A percentile compares a stretch with the other conserved stretches of the same genome.
Evolutionary conservation across 2,888 invertebrate species (phyloP).

Genomic region (Caenorhabditis sulstoni): DNA sequence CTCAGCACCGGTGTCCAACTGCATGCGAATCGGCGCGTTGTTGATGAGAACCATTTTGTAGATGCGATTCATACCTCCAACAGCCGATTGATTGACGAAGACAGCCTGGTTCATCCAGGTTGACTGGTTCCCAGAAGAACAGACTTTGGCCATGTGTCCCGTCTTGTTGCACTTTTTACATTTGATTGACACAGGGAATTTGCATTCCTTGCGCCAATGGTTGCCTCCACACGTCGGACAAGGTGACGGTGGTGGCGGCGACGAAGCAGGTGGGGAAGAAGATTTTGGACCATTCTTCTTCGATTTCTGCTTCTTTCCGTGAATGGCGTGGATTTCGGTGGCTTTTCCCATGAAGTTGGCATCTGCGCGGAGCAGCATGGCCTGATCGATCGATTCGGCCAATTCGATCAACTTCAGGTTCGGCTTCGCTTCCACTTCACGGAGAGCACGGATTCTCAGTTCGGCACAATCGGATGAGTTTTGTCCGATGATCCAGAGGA

Average conservation of each 20-base stretch:
- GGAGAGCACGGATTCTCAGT: too few species aligned
- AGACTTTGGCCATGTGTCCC: conserved; percentile 14
- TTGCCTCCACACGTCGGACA: conserved; percentile 5
- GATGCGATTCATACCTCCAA: not conserved
- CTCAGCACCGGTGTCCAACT: not conserved
- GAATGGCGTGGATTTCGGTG: too few species aligned
- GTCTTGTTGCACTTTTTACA: conserved; percentile 14
- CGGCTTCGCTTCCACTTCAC: too few species aligned
- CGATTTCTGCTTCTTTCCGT: not conserved
- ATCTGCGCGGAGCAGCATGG: too few species aligned
- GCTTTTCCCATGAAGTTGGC: too few species aligned
- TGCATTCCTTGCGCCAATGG: conserved; percentile 7
- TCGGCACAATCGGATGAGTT: not conserved
- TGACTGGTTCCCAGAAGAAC: not conserved
- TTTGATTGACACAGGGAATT: not conserved
- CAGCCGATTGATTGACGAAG: too few species aligned
- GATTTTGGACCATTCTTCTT: not conserved
- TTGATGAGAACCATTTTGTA: not conserved
- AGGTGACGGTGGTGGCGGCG: not conserved
- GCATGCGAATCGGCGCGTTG: not conserved
- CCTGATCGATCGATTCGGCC: too few species aligned
- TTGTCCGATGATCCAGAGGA: not conserved
- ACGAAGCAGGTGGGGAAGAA: not conserved
- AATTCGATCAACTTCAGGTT: not conserved
- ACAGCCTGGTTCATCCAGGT: not conserved